phyloP scores from a whole-genome alignment of 2,797 vertebrate species.

The Labroides dimidiatus region DNA sequence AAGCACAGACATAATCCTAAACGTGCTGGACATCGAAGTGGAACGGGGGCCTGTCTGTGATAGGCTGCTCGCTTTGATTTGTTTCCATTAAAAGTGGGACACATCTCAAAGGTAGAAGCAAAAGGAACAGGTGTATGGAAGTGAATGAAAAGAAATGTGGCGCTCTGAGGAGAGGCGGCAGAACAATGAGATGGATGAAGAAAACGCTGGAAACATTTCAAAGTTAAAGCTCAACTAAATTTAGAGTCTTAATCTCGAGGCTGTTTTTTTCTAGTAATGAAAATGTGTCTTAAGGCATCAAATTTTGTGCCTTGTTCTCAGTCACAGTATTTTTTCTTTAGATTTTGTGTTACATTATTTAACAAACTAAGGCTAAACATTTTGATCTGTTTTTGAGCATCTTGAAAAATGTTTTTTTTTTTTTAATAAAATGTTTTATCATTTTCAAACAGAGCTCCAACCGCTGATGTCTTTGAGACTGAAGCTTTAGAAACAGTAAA shows the following conservation, averaged over 20 bases:
- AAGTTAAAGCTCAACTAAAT: not conserved
- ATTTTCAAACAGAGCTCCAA: not conserved
- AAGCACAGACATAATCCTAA: slow-evolving; percentile 17
- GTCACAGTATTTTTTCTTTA: too few species aligned
- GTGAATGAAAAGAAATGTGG: not conserved
- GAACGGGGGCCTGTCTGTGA: slow-evolving; percentile 23
- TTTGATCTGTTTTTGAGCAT: too few species aligned
- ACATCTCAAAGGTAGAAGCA: slow-evolving; percentile 47
- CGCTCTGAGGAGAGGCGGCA: not conserved
- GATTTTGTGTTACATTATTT: too few species aligned
- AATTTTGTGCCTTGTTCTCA: too few species aligned
- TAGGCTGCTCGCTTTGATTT: slow-evolving; percentile 41
- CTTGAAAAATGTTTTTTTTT: too few species aligned
- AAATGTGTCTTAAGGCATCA: too few species aligned
- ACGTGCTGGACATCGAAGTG: slow-evolving; percentile 35
- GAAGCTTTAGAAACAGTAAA: slow-evolving; percentile 5
- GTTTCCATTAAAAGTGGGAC: slow-evolving; percentile 53
- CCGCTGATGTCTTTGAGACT: not conserved
- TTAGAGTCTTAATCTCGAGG: too few species aligned
- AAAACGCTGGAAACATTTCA: not conserved
- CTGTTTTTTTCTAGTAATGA: too few species aligned
- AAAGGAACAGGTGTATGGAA: slow-evolving; percentile 21
- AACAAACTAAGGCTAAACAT: too few species aligned
- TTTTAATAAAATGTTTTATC: too few species aligned
- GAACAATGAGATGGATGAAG: slow-evolving; percentile 2